phyloP scores from a whole-genome alignment of 2,113 vertebrate species.

The Sclerurus mexicanus region DNA sequence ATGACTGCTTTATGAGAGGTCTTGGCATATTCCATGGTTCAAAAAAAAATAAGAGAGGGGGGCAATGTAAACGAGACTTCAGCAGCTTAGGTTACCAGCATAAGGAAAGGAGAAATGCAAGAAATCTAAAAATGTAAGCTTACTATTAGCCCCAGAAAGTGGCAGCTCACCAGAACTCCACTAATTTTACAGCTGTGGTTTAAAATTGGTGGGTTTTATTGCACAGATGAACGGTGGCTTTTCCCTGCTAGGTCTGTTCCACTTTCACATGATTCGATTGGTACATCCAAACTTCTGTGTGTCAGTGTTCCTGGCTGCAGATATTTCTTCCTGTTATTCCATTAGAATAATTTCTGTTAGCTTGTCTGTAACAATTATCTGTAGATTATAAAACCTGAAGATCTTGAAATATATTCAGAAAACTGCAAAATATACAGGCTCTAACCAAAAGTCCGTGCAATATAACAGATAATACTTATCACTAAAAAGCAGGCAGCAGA shows the following conservation, averaged over 20 bases:
- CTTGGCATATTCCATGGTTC: not conserved
- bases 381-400: slow-evolving; percentile 20
- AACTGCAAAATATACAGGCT: not conserved
- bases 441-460: slow-evolving; percentile 13
- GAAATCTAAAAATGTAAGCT: not conserved
- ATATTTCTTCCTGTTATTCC: not conserved
- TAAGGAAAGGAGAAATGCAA: not conserved
- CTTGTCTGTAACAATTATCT: slow-evolving; percentile 28
- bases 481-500: slow-evolving; percentile 35
- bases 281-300: not conserved
- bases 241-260: not conserved
- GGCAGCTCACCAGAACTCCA: slow-evolving; percentile 1
- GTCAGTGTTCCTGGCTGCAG: not conserved
- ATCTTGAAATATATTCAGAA: slow-evolving; percentile 12
- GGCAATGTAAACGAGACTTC: not conserved
- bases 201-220: not conserved
- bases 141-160: not conserved
- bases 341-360: not conserved
- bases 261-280: not conserved
- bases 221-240: not conserved
- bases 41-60: not conserved
- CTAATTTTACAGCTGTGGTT: slow-evolving; percentile 24
- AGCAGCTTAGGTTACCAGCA: not conserved
- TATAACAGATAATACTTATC: slow-evolving; percentile 53
- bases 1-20: slow-evolving; percentile 2